Percentiles rank a stretch among this genome's conserved stretches.
Evolutionary conservation across 2,888 invertebrate genomes (phyloP).

Genomic region (Agrilus mali): DNA sequence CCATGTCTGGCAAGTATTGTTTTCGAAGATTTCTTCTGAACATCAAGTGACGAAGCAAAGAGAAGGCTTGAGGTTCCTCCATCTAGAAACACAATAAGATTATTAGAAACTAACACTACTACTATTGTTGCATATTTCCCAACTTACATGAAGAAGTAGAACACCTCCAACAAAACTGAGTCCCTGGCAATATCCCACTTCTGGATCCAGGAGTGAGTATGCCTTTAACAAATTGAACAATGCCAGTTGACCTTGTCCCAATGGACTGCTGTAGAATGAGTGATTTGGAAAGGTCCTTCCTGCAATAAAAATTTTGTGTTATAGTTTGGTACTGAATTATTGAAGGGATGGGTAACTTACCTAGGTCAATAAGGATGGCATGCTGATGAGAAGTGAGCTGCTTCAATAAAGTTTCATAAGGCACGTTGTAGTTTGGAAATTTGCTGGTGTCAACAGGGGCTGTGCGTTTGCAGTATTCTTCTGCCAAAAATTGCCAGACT

Average conservation of each 20-base stretch:
- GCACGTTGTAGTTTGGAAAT: conserved; percentile 63
- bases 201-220: conserved; percentile 85
- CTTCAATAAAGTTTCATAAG: conserved; percentile 68
- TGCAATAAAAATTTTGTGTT: conserved; percentile 16
- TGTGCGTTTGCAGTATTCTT: conserved; percentile 61
- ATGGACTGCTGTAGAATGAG: conserved; percentile 79
- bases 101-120: background rate
- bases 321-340: background rate
- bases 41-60: conserved; percentile 81
- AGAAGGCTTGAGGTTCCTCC: conserved; percentile 84
- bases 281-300: conserved; percentile 88
- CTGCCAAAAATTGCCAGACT: conserved; percentile 85
- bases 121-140: too few species aligned
- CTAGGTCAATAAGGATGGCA: conserved; percentile 89
- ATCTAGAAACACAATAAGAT: conserved; percentile 46
- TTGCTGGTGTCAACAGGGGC: conserved; percentile 57
- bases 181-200: conserved; percentile 95
- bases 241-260: conserved; percentile 88
- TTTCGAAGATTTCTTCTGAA: conserved; percentile 75
- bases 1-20: conserved; percentile 92
- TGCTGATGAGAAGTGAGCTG: conserved; percentile 92
- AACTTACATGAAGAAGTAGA: conserved; percentile 78
- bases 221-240: conserved; percentile 92
- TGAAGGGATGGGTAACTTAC: conserved; percentile 29
- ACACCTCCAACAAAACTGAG: conserved; percentile 93